These are phyloP conservation scores for Tychaedon coryphoeus DNA, from an alignment of 2,113 vertebrate species.

Conservation along the genomic window DNA sequence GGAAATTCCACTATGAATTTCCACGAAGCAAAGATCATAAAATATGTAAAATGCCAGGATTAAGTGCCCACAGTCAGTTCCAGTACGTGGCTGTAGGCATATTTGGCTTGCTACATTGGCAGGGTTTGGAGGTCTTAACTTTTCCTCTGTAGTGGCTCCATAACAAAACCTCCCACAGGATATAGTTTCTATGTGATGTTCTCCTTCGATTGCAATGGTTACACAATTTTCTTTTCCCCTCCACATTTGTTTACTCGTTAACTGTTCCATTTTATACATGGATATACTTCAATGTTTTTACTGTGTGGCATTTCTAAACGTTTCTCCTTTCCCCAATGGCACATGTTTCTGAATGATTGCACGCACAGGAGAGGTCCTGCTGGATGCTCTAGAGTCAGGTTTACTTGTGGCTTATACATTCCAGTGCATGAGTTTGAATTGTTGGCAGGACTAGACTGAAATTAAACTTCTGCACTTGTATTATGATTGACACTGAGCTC, in stretches of 20 bases:
- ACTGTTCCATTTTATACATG: neutral
- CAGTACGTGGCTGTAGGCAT: fast-evolving
- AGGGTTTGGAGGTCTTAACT: neutral
- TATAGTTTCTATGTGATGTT: neutral
- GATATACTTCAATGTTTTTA: neutral
- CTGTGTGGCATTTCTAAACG: neutral
- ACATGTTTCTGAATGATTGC: neutral
- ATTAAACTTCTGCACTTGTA: neutral
- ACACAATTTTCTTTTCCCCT: neutral
- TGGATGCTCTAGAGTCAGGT: neutral
- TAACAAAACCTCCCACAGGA: neutral
- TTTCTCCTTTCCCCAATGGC: neutral
- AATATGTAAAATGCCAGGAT: neutral
- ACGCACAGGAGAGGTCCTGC: neutral
- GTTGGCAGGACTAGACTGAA: neutral
- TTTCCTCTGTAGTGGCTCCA: neutral
- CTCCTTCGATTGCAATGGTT: neutral
- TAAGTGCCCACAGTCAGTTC: neutral
- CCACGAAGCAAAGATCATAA: neutral
- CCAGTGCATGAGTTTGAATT: neutral
- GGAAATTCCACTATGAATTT: neutral
- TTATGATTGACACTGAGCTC: neutral
- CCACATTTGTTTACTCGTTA: neutral
- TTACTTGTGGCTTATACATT: neutral
- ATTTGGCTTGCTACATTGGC: neutral